Conservation (phyloP, 2,113 vertebrate genomes). For the Lophochroa leadbeateri region DNA sequence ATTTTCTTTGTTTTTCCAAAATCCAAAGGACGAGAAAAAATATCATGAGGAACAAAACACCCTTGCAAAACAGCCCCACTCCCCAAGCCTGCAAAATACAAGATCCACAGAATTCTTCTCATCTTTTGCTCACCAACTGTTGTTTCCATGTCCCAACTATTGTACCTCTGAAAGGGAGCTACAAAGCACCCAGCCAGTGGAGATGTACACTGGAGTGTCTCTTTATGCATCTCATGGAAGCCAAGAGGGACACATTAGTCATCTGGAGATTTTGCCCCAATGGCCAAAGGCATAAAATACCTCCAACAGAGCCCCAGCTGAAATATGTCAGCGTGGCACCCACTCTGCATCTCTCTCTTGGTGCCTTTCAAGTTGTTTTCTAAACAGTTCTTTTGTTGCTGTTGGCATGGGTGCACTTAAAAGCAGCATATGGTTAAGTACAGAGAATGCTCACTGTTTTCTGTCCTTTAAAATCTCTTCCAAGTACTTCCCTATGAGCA, state of each 20-base stretch:
- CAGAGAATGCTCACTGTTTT: constrained; percentile 72
- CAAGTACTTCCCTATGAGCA: constrained; percentile 70
- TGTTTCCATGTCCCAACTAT: constrained; percentile 12
- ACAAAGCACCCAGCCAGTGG: background rate
- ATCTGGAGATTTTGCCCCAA: constrained; percentile 49
- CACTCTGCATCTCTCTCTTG: constrained; percentile 44
- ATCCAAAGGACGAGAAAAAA: background rate
- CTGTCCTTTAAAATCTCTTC: constrained; percentile 68
- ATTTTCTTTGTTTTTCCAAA: background rate
- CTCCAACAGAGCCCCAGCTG: constrained; percentile 53
- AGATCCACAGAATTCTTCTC: background rate
- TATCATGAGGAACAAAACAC: background rate
- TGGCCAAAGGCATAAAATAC: constrained; percentile 60
- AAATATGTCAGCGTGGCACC: constrained; percentile 49
- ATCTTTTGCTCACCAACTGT: constrained; percentile 23
- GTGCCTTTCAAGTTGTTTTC: constrained; percentile 73
- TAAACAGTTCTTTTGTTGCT: constrained; percentile 74
- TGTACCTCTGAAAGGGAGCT: background rate
- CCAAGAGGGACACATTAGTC: constrained; percentile 57
- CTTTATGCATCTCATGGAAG: background rate
- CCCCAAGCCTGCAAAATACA: background rate
- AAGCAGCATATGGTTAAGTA: constrained; percentile 69
- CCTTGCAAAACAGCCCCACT: background rate
- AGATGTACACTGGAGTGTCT: constrained; percentile 17
- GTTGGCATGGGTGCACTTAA: constrained; percentile 70